Base-by-base conservation (phyloP, 2,797 vertebrate species). In the Enteromius mattozi region DNA sequence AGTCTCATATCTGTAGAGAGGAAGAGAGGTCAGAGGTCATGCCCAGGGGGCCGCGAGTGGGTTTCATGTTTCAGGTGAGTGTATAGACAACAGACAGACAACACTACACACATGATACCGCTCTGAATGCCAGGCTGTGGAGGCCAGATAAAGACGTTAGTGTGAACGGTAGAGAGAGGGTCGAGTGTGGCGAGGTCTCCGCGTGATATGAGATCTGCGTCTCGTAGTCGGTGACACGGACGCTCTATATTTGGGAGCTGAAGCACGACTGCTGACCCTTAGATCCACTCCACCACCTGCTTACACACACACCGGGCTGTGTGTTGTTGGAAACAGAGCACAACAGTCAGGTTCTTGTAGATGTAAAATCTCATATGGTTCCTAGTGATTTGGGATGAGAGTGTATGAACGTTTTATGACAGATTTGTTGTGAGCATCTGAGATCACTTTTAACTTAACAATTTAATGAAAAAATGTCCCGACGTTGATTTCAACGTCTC, bases 231-330 rank as follows among this genome's bases (percentile, higher is more conserved):
- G 89, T 88, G 89, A 84, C 40, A 87, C 2, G 35, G 63, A 77
- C 9, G 61, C 90, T 93, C 93, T 95, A 93, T 95, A 91, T 94
- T 94, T 95, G 93, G 93, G 89, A 94, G 91, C 90, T 92, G 93
- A 91, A 93, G 91, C 81, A 66, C 91, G 90, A 92, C 91, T 87
- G 71, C 83, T 91, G 92, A 92, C 93, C 92, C 90, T 78, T 87
- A 87, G 66, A 79, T 82, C 92, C 92, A 95, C 93, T 92, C 87
- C 88, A 89, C 91, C 93, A 94, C 93, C 92, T 94, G 92, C 91
- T 91, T 86, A 37, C 61, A 56, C 70, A 85, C 70, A 51, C 40
- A 63, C 51, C 14, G 2, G 51, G 47, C 16, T 68, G 33, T 76
- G 30, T 76, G 72, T 56, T 19, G 4, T 56, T 56, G 33, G 54